phyloP scores from a whole-genome alignment of 2,888 invertebrate genomes.

The Troides helena region DNA sequence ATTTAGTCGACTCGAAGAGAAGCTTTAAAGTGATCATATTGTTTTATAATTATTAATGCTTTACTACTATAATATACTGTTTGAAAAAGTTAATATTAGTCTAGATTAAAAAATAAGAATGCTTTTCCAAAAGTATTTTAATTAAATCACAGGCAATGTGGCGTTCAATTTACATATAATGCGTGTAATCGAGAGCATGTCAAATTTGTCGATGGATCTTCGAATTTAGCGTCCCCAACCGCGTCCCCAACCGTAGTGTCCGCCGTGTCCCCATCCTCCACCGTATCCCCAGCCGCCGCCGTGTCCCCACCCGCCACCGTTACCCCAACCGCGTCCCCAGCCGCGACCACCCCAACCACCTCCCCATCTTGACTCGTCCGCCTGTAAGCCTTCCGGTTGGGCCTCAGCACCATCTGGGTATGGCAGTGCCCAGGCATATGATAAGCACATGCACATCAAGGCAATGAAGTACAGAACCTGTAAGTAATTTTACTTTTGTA shows the following conservation, averaged over 20 bases:
- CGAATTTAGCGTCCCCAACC: constrained; percentile 2
- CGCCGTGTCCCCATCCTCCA: constrained; percentile 16
- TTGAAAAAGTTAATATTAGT: background rate
- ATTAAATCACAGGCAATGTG: background rate
- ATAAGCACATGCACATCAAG: constrained; percentile 50
- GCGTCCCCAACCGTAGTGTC: constrained; percentile 13
- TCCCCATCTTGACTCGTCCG: constrained; percentile 30
- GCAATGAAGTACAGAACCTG: constrained; percentile 50
- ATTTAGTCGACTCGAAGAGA: too few species aligned
- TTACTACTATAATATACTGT: too few species aligned
- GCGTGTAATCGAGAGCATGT: background rate
- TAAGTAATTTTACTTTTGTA: constrained; percentile 29
- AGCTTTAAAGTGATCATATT: too few species aligned
- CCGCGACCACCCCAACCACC: constrained; percentile 28
- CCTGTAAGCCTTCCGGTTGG: constrained; percentile 18
- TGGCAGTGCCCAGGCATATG: constrained; percentile 50
- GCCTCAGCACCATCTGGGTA: constrained; percentile 30
- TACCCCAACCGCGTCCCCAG: constrained; percentile 14
- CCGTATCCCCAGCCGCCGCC: constrained; percentile 30
- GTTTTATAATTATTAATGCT: too few species aligned
- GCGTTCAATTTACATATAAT: background rate
- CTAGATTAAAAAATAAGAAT: background rate
- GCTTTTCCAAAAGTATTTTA: background rate
- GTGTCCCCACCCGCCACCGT: constrained; percentile 25
- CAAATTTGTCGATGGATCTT: background rate